Percentiles rank a stretch among this genome's conserved stretches.
Evolutionary conservation across 92 coral and sea anemone species (phyloP).

Genomic region (Zoanthus sociatus): DNA sequence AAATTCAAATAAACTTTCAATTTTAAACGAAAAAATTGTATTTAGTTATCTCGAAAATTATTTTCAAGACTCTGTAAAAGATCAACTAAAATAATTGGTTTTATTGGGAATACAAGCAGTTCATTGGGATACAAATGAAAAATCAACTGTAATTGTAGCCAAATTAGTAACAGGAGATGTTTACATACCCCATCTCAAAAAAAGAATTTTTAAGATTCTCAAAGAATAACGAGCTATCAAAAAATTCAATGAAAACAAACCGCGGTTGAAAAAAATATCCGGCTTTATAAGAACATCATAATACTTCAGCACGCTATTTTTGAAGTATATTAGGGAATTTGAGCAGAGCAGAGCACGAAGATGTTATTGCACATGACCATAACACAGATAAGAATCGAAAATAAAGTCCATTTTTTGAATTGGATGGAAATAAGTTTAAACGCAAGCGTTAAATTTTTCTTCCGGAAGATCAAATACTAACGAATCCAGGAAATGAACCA

Average conservation of each 20-base stretch:
- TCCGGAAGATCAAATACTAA: constrained; percentile 32
- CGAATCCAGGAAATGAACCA: constrained; percentile 37
- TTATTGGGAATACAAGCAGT: background rate
- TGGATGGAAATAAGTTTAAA: background rate
- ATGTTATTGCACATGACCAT: background rate
- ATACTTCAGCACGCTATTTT: background rate
- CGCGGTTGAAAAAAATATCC: background rate
- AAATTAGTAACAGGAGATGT: constrained; percentile 1
- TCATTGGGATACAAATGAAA: background rate
- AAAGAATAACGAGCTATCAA: background rate
- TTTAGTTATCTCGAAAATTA: background rate
- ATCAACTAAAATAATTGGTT: background rate
- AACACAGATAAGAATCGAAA: constrained; percentile 2
- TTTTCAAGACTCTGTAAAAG: background rate
- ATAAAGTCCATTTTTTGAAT: background rate
- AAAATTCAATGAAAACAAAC: background rate
- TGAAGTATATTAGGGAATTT: background rate
- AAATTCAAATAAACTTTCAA: constrained; percentile 1
- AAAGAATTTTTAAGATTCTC: constrained; percentile 25
- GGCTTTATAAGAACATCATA: background rate
- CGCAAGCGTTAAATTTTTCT: background rate
- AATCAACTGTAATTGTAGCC: background rate
- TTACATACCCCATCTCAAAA: background rate
- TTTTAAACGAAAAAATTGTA: constrained; percentile 33
- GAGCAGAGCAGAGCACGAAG: background rate